These are phyloP conservation scores for Coturnix japonica DNA, from an alignment of 2,113 vertebrate genomes.

Conservation along the genomic window DNA sequence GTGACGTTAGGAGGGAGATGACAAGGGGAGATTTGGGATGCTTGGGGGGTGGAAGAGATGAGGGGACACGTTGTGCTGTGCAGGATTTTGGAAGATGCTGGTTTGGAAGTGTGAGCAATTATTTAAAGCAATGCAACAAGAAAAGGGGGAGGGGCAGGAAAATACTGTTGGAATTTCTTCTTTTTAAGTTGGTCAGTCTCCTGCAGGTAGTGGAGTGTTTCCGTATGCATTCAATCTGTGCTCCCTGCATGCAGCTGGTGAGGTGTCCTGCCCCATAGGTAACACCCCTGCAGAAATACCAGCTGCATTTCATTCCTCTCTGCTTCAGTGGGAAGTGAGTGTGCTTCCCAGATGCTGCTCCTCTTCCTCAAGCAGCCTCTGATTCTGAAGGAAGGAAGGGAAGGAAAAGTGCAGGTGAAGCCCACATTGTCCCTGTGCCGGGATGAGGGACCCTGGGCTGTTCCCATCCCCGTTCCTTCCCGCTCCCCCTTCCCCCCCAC, in stretches of 20 bases:
- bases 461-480: constrained; percentile 32
- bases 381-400: background rate
- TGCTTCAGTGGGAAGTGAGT: rapidly evolving
- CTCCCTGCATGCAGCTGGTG: background rate
- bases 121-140: background rate
- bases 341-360: background rate
- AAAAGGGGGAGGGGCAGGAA: background rate
- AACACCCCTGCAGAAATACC: rapidly evolving
- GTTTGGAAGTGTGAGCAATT: rapidly evolving
- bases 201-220: rapidly evolving
- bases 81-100: background rate
- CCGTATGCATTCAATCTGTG: background rate
- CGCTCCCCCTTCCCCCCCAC: background rate
- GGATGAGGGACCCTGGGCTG: background rate
- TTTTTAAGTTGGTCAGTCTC: background rate
- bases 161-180: rapidly evolving
- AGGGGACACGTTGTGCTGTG: rapidly evolving
- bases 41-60: background rate
- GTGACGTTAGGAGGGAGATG: background rate
- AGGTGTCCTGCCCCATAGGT: background rate
- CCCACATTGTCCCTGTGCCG: background rate
- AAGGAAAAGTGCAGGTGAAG: background rate
- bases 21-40: background rate
- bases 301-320: background rate
- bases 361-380: background rate